Evolutionary conservation across 2,888 invertebrate genomes (phyloP), one percentile per base, ranked within the genome.

Genomic region (Dascillus cervinus): DNA sequence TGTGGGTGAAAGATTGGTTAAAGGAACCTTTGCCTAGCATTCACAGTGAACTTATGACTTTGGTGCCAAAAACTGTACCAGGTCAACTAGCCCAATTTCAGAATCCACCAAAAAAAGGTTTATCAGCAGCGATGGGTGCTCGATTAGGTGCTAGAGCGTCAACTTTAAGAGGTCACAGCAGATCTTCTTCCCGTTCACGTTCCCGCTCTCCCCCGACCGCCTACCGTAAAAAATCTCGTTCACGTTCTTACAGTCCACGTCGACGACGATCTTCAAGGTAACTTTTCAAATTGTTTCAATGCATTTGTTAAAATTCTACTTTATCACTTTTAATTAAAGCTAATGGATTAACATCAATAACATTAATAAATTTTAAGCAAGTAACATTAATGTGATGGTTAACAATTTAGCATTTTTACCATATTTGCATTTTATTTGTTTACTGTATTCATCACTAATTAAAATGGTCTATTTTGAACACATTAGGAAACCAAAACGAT

Each of bases 1-100:
- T 92, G 23, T 84, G 84, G 77, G 80, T 82, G 1, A 86, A 90
- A 56, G 89, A 97, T 68, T 98, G 98, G 98, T 83, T 84, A 50
- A 79, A 77, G 42, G 96, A 97, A 62, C 88, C 94, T 14, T 73
- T 96, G 47, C 96, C 96, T 22, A 86, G 82, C 63, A 83, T 86
- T 31, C 77, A 84, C 56, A 85, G 85, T 60, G 85, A 86, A 60
- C 72, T 82, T 19, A 77, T 79, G 64, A 75, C 70, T 43, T 67
- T 79, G 53, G 71, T 76, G 32, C 76, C 76, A 13, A 77, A 77
- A 52, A 71, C 75, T 29, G 73, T 75, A 13, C 65, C 70, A 43
- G 71, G 76, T 43, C 62, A 72, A 46, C 57, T 78, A 49, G 62
- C 73, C 41, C 66, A 75, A 53, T 74, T 72, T 58, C 78, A 78